A percentile compares a stretch with the other conserved stretches of the same genome.
phyloP scores from a whole-genome alignment of 2,888 invertebrate genomes.

The Stenichneumon culpator region DNA sequence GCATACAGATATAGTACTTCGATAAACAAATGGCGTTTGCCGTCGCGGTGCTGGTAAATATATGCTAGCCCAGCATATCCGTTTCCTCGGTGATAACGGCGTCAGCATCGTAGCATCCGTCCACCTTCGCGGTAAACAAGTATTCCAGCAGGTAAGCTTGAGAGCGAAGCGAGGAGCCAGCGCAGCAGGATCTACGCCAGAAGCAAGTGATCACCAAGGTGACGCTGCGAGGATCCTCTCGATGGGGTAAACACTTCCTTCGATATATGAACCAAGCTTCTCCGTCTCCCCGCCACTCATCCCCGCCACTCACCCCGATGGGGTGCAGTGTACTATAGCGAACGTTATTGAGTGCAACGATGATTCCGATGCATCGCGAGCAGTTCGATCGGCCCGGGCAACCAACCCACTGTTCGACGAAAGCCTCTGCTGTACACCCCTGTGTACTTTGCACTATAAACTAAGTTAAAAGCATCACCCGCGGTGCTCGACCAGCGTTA shows the following conservation, averaged over 20 bases:
- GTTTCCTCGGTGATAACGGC: slow-evolving; percentile 24
- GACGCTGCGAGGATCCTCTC: slow-evolving; percentile 29
- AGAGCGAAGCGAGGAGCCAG: slow-evolving; percentile 22
- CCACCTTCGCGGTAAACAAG: slow-evolving; percentile 43
- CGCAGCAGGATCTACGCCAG: slow-evolving; percentile 22
- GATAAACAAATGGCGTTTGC: not conserved
- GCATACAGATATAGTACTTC: not conserved
- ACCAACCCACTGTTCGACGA: slow-evolving; percentile 18
- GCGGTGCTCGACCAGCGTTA: not conserved
- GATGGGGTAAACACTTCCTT: slow-evolving; percentile 50
- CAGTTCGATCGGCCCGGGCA: slow-evolving; percentile 29
- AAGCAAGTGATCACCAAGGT: slow-evolving; percentile 26
- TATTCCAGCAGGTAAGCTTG: slow-evolving; percentile 20
- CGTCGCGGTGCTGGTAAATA: not conserved
- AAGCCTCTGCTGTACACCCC: not conserved
- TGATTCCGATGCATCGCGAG: slow-evolving; percentile 36
- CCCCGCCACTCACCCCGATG: not conserved
- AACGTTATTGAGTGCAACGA: slow-evolving; percentile 46
- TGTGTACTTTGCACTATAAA: slow-evolving; percentile 39
- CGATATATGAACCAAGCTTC: slow-evolving; percentile 33
- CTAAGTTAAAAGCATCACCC: slow-evolving; percentile 34
- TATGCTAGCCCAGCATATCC: not conserved
- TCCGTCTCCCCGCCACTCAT: not conserved
- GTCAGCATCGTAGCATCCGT: slow-evolving; percentile 36
- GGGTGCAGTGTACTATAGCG: slow-evolving; percentile 9